phyloP scores from a whole-genome alignment of 2,888 invertebrate genomes.

The Apamea crenata region DNA sequence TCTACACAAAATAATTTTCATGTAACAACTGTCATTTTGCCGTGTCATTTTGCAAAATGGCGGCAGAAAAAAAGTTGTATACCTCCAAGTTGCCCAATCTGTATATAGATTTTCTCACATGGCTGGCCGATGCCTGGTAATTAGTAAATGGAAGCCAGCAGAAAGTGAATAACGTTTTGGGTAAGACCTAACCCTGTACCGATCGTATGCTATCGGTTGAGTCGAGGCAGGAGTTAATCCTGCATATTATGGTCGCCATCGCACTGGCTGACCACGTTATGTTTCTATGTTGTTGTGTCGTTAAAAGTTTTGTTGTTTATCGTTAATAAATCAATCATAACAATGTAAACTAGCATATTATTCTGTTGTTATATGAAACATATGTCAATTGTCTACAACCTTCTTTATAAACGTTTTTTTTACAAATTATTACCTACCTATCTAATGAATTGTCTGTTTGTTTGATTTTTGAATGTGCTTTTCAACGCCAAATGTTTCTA shows the following conservation, averaged over 20 bases:
- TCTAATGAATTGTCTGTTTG: neutral
- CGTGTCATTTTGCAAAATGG: no score
- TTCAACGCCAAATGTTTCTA: conserved; percentile 1
- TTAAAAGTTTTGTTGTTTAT: conserved; percentile 20
- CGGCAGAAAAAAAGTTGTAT: no score
- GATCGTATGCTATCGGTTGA: neutral
- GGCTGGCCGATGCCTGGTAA: neutral
- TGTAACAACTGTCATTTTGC: no score
- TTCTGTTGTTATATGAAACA: conserved; percentile 4
- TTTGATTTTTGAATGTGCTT: neutral
- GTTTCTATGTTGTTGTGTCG: conserved; percentile 27
- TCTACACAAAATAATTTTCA: no score
- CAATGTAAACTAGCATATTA: conserved; percentile 8
- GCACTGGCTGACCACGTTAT: conserved; percentile 18
- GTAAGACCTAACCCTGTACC: neutral
- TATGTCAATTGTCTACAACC: neutral
- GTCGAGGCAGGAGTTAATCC: neutral
- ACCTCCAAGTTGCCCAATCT: no score
- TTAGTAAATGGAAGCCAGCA: neutral
- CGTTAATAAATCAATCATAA: conserved; percentile 7
- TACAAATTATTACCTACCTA: neutral
- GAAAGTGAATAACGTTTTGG: neutral
- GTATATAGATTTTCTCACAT: neutral
- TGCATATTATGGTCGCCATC: neutral
- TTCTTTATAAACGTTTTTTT: neutral